Percentiles rank a stretch among this genome's conserved stretches.
Evolutionary conservation across 2,888 invertebrate species (phyloP).

Genomic region (Petrolisthes cinctipes): DNA sequence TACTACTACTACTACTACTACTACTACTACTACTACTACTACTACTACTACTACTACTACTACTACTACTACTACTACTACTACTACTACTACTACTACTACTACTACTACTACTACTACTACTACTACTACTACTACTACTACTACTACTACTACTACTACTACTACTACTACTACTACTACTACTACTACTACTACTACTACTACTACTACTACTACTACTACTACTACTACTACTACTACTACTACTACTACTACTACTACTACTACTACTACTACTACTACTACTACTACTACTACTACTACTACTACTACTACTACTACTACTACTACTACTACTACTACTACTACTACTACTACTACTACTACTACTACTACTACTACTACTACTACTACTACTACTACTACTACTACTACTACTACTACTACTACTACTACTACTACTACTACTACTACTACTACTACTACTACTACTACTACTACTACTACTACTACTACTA

Average conservation of each 20-base stretch:
- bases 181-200: slow-evolving; percentile 1
- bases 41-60: slow-evolving; percentile 1
- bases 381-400: slow-evolving; percentile 1
- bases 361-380: neutral
- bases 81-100: slow-evolving; percentile 1
- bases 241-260: slow-evolving; percentile 1
- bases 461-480: slow-evolving; percentile 44
- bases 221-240: slow-evolving; percentile 1
- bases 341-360: slow-evolving; percentile 1
- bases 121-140: slow-evolving; percentile 1
- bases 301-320: slow-evolving; percentile 1
- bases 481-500: slow-evolving; percentile 66
- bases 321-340: slow-evolving; percentile 1
- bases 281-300: slow-evolving; percentile 1
- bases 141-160: slow-evolving; percentile 1
- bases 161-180: neutral
- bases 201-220: slow-evolving; percentile 1
- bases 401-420: slow-evolving; percentile 1
- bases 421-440: slow-evolving; percentile 1
- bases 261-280: slow-evolving; percentile 1
- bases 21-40: neutral
- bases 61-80: slow-evolving; percentile 1
- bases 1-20: slow-evolving; percentile 1
- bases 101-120: slow-evolving; percentile 1
- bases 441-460: slow-evolving; percentile 1